Conservation (phyloP, 2,113 vertebrate species). For the Electrona antarctica region DNA sequence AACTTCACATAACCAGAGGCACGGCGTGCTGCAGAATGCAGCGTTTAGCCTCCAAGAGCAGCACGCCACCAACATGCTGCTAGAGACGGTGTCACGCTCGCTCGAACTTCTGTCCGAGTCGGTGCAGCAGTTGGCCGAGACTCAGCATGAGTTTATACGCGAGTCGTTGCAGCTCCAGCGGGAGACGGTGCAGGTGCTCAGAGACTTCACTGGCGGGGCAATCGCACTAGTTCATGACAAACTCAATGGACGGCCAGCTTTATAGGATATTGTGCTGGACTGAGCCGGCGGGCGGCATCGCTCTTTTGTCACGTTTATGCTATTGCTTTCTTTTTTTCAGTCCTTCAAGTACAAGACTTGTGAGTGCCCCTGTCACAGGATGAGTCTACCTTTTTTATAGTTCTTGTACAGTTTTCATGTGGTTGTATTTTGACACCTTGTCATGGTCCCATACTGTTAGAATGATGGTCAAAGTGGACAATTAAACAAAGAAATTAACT, state of each 20-base stretch:
- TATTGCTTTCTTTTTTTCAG: background rate
- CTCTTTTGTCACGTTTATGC: background rate
- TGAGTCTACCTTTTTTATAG: conserved; percentile 51
- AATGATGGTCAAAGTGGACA: background rate
- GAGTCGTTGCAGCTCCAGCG: conserved; percentile 80
- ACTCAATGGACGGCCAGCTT: conserved; percentile 78
- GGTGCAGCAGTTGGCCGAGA: conserved; percentile 80
- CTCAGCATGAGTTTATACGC: conserved; percentile 80
- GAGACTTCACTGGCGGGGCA: conserved; percentile 78
- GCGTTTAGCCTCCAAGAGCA: conserved; percentile 79
- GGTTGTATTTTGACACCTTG: conserved; percentile 47
- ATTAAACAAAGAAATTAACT: no score
- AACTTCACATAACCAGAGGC: conserved; percentile 26
- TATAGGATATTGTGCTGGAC: conserved; percentile 45
- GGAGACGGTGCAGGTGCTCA: conserved; percentile 79
- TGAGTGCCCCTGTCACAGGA: conserved; percentile 30
- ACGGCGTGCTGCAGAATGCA: conserved; percentile 67
- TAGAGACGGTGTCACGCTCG: conserved; percentile 78
- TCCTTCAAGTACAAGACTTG: conserved; percentile 45
- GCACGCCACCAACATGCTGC: conserved; percentile 75
- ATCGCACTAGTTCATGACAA: conserved; percentile 81
- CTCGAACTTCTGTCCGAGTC: conserved; percentile 81
- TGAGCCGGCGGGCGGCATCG: background rate
- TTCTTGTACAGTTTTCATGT: conserved; percentile 41
- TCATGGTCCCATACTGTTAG: conserved; percentile 33